Evolutionary conservation across 2,113 vertebrate species (phyloP), one percentile per base, ranked within the genome.

Genomic region (Ctenodactylus gundi): DNA sequence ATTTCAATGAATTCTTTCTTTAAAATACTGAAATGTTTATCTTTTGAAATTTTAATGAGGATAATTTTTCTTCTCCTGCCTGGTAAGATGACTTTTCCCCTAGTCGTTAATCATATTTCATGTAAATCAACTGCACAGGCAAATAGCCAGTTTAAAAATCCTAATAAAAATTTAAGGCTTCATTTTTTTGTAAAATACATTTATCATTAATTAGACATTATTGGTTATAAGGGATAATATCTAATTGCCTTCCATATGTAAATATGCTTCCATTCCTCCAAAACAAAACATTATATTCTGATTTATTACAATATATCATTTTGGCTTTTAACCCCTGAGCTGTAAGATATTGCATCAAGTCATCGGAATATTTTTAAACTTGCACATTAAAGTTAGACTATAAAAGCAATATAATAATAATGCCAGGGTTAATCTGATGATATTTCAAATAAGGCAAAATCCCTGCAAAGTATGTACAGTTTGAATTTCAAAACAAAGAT

Each of bases 61-160:
- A 70, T 86, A 84, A 83, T 62, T 94, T 96, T 94, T 96, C 91
- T 96, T 94, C 25, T 95, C 17, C 58, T 34, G 90, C 34, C 78
- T 94, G 31, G 11, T 96, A 67, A 76, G 29, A 82, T 51, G 83
- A 62, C 21, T n/a, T 25, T 90, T 86, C 86, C 57, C 85, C 91
- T 86, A 36, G 44, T 81, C 51, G 83, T 90, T 94, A 96, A 93
- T 94, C 86, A 96, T 1, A 21, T 49, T 83, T 91, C 91, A 88
- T 55, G 64, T 55, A 97, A 94, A 95, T 89, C 91, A 93, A 76
- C 34, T 29, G 10, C 25, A 91, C 34, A 70, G 65, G 72, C 39
- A 94, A 95, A 96, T 39, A 60, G 13, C 68, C 68, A 89, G 60
- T 29, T 75, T 34, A 83, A 83, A 83, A 77, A 18, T 34, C n/a